phyloP scores from a whole-genome alignment of 2,888 invertebrate genomes.

The Eristalis arbustorum region DNA sequence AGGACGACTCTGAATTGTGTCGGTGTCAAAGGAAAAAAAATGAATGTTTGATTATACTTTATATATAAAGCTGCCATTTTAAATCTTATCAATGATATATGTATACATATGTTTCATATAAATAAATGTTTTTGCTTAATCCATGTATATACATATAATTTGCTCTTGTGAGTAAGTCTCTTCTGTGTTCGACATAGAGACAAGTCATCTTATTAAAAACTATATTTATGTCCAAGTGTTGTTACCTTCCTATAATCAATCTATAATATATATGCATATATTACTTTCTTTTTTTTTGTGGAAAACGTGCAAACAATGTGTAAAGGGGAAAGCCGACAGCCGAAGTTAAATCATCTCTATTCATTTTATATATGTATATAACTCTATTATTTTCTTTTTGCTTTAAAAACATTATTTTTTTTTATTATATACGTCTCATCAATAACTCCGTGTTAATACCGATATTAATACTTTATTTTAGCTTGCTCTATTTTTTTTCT shows the following conservation, averaged over 20 bases:
- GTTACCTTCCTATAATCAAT: conserved; percentile 70
- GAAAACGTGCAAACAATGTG: conserved; percentile 82
- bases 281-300: conserved; percentile 72
- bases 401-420: conserved; percentile 52
- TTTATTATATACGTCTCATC: conserved; percentile 48
- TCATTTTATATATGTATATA: conserved; percentile 16
- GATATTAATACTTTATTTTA: conserved; percentile 74
- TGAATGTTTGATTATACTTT: neutral
- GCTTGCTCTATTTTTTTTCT: conserved; percentile 77
- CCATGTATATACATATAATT: neutral
- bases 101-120: conserved; percentile 8
- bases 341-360: conserved; percentile 73
- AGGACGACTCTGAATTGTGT: neutral
- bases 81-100: neutral
- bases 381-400: conserved; percentile 47
- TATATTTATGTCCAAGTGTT: conserved; percentile 30
- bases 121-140: neutral
- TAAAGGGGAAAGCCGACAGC: conserved; percentile 81
- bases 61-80: conserved; percentile 19
- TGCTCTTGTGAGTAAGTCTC: neutral
- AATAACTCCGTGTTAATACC: conserved; percentile 52
- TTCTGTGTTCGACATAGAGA: conserved; percentile 4
- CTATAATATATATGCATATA: conserved; percentile 59
- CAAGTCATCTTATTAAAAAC: conserved; percentile 52
- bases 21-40: neutral